phyloP scores from a whole-genome alignment of 2,888 invertebrate species.

The Cosmopolites sordidus region DNA sequence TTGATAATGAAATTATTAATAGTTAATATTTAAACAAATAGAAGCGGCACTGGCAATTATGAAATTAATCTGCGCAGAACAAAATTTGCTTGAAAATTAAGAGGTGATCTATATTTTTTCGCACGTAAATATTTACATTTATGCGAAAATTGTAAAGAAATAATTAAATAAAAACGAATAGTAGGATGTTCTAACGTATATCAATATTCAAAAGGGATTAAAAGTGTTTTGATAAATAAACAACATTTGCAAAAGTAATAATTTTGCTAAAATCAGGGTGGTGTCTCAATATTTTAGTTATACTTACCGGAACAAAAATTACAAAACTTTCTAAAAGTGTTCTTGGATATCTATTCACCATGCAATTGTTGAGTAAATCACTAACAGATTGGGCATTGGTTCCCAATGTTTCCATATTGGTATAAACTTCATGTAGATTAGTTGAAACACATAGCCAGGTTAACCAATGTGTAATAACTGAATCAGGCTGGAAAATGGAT shows the following conservation, averaged over 20 bases:
- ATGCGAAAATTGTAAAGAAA: too few species aligned
- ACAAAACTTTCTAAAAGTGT: constrained; percentile 63
- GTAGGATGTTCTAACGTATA: too few species aligned
- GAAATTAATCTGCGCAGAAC: too few species aligned
- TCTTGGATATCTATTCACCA: constrained; percentile 54
- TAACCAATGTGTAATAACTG: constrained; percentile 58
- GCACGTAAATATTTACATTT: too few species aligned
- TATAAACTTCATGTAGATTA: constrained; percentile 30
- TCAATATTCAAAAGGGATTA: too few species aligned
- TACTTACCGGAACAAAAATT: constrained; percentile 65
- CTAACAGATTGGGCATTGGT: constrained; percentile 32
- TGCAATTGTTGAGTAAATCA: constrained; percentile 52
- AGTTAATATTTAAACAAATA: too few species aligned
- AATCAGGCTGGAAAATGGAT: constrained; percentile 54
- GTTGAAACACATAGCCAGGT: constrained; percentile 53
- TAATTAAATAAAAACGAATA: too few species aligned
- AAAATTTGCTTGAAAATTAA: too few species aligned
- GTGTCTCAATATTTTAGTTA: not conserved
- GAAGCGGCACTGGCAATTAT: too few species aligned
- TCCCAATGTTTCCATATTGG: constrained; percentile 35
- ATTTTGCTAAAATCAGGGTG: not conserved
- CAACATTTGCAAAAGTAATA: not conserved
- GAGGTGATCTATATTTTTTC: too few species aligned
- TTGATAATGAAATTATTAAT: too few species aligned
- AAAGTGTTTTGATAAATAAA: too few species aligned